phyloP scores from a whole-genome alignment of 2,113 vertebrate genomes.

The Leptosomus discolor region DNA sequence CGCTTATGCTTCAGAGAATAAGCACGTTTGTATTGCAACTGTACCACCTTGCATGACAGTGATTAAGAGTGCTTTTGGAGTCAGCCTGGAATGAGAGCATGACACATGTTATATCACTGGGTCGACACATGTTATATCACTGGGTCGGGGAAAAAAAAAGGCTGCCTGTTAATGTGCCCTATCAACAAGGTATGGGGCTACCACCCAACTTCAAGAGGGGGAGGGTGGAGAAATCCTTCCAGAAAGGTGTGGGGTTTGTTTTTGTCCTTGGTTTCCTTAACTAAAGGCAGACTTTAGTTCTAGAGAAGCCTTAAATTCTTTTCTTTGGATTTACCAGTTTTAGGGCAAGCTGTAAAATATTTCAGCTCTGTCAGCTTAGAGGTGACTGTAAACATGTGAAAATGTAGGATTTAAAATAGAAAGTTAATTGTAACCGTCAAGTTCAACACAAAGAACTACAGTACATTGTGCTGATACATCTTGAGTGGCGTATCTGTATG shows the following conservation, averaged over 20 bases:
- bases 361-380: neutral
- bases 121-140: rapidly evolving
- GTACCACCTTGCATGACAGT: neutral
- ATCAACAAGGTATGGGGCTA: neutral
- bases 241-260: neutral
- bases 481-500: neutral
- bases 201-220: neutral
- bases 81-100: neutral
- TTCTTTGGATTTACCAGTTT: neutral
- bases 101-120: rapidly evolving
- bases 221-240: neutral
- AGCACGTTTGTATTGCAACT: neutral
- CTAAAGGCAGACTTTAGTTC: neutral
- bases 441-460: neutral
- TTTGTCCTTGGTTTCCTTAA: neutral
- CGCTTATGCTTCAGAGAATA: neutral
- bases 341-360: neutral
- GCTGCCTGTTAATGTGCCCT: neutral
- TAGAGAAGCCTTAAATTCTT: neutral
- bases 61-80: neutral
- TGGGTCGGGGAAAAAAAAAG: neutral
- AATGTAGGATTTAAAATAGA: neutral
- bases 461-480: neutral
- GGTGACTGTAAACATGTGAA: neutral
- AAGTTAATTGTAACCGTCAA: neutral